Evolutionary conservation across 2,113 vertebrate genomes (phyloP).

Genomic region (Oplegnathus fasciatus): DNA sequence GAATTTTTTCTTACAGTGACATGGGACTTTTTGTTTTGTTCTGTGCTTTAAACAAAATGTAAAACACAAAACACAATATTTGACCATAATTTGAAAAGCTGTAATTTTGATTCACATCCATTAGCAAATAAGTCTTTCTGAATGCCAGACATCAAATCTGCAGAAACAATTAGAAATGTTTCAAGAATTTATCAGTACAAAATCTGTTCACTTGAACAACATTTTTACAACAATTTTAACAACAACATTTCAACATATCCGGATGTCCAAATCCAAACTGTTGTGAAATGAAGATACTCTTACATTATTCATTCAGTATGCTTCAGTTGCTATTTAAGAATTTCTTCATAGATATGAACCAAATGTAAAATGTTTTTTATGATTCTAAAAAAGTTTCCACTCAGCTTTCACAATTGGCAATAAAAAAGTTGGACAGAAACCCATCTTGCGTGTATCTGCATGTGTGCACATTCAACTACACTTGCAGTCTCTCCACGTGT

Average conservation of each 20-base stretch:
- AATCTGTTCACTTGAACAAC: neutral
- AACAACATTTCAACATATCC: constrained; percentile 9
- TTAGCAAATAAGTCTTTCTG: neutral
- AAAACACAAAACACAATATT: neutral
- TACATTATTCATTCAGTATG: neutral
- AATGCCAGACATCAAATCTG: neutral
- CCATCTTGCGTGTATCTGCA: neutral
- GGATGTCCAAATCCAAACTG: neutral
- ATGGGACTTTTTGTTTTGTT: neutral
- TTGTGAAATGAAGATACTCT: constrained; percentile 7
- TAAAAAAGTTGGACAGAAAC: constrained; percentile 1
- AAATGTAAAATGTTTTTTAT: constrained; percentile 14
- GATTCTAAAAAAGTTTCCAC: neutral
- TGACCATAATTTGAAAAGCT: neutral
- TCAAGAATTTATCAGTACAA: neutral
- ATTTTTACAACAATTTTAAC: neutral
- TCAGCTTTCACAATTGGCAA: constrained; percentile 9
- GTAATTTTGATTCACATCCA: neutral
- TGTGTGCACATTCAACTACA: neutral
- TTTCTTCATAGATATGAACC: constrained; percentile 11
- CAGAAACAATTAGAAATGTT: neutral
- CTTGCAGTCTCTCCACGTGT: neutral
- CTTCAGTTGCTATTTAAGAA: constrained; percentile 3
- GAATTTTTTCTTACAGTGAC: neutral
- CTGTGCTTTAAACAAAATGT: neutral